Percentiles rank a stretch among this genome's conserved stretches.
phyloP scores from a whole-genome alignment of 2,113 vertebrate species.

The Xiphorhynchus elegans region DNA sequence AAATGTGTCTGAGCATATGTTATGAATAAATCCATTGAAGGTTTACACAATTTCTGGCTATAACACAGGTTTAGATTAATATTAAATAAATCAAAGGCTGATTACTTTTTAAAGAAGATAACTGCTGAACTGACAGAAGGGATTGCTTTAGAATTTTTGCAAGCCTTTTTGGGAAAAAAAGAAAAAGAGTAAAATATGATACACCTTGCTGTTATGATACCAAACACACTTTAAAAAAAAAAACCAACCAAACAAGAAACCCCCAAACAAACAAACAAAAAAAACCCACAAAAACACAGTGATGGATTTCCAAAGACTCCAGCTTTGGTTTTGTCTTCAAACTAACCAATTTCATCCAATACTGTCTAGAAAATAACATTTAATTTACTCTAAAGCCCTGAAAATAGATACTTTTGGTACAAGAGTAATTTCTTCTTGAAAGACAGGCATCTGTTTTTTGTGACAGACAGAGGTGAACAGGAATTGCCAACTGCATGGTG shows the following conservation, averaged over 20 bases:
- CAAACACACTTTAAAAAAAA: neutral
- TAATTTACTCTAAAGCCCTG: neutral
- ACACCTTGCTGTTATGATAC: neutral
- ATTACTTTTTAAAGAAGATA: neutral
- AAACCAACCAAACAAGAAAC: too few relatives aligned
- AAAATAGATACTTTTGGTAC: neutral
- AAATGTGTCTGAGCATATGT: neutral
- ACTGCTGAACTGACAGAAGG: neutral
- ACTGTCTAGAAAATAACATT: neutral
- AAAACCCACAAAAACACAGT: neutral
- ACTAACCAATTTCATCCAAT: rapidly evolving
- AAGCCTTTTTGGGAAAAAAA: neutral
- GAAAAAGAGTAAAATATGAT: neutral
- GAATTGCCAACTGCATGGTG: rapidly evolving
- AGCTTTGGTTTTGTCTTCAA: neutral
- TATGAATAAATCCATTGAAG: neutral
- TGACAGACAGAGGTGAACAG: neutral
- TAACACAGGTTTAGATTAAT: neutral
- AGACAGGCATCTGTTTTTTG: neutral
- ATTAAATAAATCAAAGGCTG: neutral
- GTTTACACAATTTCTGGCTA: neutral
- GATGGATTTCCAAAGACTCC: neutral
- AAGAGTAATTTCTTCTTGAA: neutral
- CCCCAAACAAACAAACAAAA: too few relatives aligned
- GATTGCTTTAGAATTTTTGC: neutral